Evolutionary conservation across 2,888 invertebrate genomes (phyloP).

Genomic region (Coecobrya sp.): DNA sequence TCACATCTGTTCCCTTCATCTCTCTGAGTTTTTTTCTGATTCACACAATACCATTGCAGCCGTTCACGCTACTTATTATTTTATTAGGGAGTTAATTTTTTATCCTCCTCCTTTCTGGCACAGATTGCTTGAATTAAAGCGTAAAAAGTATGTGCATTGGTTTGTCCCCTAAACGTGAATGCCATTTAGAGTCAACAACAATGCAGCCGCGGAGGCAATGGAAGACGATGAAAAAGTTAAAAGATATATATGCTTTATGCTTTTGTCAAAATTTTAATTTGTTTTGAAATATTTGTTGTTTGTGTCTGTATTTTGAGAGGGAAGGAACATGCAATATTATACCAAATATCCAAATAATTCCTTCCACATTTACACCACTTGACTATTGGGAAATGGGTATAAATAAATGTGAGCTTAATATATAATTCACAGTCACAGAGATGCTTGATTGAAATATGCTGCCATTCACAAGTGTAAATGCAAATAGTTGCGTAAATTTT

Average conservation of each 20-base stretch:
- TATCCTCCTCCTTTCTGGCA: slow-evolving; percentile 67
- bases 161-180: neutral
- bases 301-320: neutral
- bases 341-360: slow-evolving; percentile 14
- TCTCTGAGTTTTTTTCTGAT: slow-evolving; percentile 59
- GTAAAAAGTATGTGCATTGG: slow-evolving; percentile 31
- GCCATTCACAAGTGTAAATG: no score
- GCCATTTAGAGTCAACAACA: neutral
- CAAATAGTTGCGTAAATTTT: no score
- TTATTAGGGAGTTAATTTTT: slow-evolving; percentile 78
- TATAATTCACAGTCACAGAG: no score
- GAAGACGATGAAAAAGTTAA: neutral
- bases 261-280: slow-evolving; percentile 51
- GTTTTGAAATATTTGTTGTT: slow-evolving; percentile 31
- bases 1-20: slow-evolving; percentile 83
- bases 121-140: slow-evolving; percentile 78
- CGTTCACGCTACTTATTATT: slow-evolving; percentile 74
- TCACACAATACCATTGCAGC: slow-evolving; percentile 59
- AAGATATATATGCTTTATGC: slow-evolving; percentile 37
- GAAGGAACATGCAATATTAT: neutral
- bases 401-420: no score
- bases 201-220: neutral
- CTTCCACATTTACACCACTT: slow-evolving; percentile 18
- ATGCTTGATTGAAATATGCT: no score
- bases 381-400: neutral